Conservation (phyloP, 30 jellyfish, hydroid and myxozoan genomes). For the Pseudorhiza aurosa region DNA sequence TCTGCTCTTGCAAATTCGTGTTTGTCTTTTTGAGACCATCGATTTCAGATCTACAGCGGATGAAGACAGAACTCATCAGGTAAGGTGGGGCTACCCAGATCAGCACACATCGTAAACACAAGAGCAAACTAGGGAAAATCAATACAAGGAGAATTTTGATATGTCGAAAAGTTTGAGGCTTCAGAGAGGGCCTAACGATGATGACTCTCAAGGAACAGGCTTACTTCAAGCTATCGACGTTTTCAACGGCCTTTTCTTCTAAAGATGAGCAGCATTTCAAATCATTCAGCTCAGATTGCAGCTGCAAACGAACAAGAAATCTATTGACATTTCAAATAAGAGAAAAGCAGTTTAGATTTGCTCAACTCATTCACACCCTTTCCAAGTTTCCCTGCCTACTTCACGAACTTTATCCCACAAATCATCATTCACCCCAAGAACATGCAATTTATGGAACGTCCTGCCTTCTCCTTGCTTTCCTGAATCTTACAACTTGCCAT, state of each 20-base stretch:
- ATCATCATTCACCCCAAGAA: too few relatives aligned
- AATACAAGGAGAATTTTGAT: neutral
- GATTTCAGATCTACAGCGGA: conserved; percentile 33
- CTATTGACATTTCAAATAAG: too few relatives aligned
- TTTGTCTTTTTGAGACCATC: conserved; percentile 16
- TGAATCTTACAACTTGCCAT: too few relatives aligned
- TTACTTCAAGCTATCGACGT: conserved; percentile 14
- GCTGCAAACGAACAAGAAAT: neutral
- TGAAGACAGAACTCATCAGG: neutral
- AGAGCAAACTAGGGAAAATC: neutral
- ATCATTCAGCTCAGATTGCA: conserved; percentile 31
- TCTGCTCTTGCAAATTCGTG: conserved; percentile 45
- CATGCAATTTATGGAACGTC: too few relatives aligned
- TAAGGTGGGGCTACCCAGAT: neutral
- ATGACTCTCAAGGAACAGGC: neutral
- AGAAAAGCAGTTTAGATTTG: too few relatives aligned
- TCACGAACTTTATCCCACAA: too few relatives aligned
- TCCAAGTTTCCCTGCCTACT: too few relatives aligned
- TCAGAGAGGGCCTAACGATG: neutral
- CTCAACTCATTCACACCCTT: too few relatives aligned
- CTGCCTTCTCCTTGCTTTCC: too few relatives aligned
- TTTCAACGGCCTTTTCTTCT: neutral
- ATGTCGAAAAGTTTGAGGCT: neutral
- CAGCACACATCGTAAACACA: neutral
- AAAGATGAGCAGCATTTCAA: neutral